Conservation (phyloP, 2,113 vertebrate species). For the Brachyhypopomus gauderio region DNA sequence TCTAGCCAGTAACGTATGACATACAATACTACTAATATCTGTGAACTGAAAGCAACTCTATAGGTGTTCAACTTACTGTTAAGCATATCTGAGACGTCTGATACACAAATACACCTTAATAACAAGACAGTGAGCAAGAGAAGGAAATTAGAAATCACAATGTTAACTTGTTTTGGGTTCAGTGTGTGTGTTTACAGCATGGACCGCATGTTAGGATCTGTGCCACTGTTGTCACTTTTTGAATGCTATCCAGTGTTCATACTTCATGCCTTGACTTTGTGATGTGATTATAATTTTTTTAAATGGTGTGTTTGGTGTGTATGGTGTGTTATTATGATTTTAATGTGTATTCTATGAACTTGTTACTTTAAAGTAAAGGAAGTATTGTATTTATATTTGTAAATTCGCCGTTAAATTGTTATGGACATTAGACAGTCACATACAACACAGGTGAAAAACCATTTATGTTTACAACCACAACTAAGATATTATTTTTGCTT, state of each 20-base stretch:
- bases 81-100: neutral
- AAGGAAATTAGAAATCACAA: neutral
- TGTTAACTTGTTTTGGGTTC: neutral
- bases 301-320: neutral
- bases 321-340: neutral
- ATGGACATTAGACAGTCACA: neutral
- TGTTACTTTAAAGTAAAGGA: neutral
- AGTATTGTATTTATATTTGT: conserved; percentile 11
- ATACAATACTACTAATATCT: neutral
- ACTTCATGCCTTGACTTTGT: neutral
- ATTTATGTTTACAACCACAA: too few relatives aligned
- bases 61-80: neutral
- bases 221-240: neutral
- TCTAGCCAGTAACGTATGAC: neutral
- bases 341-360: neutral
- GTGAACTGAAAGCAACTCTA: neutral
- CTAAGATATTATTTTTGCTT: too few relatives aligned
- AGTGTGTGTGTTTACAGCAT: conserved; percentile 14
- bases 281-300: conserved; percentile 13
- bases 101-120: neutral
- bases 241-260: conserved; percentile 15
- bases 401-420: neutral
- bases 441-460: too few relatives aligned
- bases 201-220: conserved; percentile 11
- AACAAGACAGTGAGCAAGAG: neutral